Base-by-base conservation (phyloP, 2,888 invertebrate genomes). In the Tiphia femorata region DNA sequence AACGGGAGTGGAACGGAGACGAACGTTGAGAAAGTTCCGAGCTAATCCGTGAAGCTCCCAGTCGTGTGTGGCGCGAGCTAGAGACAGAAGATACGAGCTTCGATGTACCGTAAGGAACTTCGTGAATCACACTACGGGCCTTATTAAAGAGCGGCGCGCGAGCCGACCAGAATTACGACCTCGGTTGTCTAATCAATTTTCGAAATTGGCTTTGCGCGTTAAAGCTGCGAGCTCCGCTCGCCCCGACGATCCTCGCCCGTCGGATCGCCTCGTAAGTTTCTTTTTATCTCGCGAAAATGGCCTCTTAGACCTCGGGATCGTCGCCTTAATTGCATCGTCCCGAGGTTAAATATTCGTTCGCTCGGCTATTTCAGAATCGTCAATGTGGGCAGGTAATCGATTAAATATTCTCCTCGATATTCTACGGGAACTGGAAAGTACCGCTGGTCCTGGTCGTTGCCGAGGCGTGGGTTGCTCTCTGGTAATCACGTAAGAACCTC, bases 351-450 rank as follows among this genome's bases (percentile, higher is more conserved):
- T 48, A 49, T 55, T 44, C 42, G 62, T 59, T 54, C 41, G 46
- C 46, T 37, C 54, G 35, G 49, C 54, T 40, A 56, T 55, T 61
- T 62, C 49, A 57, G 50, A 54, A 58, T 51, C 55, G 64, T 67
- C 55, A 58, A 52, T 33, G 42, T 54, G 53, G 60, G 61, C 57
- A 61, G 61, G 63, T 49, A 53, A 40, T 46, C 56, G 60, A 69
- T 69, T 66, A 69, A 44, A 44, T 44, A 30, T 25, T 20, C 43
- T 17, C 43, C n/a, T 12, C 17, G 43, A 30, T 23, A 68, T 68
- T 70, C 75, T n/a, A n/a, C n/a, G n/a, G n/a, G n/a, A n/a, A n/a
- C n/a, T n/a, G n/a, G n/a, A n/a, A n/a, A n/a, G n/a, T n/a, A n/a
- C n/a, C n/a, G n/a, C n/a, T n/a, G n/a, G n/a, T n/a, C n/a, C n/a